Conservation (phyloP, 2,113 vertebrate genomes). For the Tachysurus fulvidraco region DNA sequence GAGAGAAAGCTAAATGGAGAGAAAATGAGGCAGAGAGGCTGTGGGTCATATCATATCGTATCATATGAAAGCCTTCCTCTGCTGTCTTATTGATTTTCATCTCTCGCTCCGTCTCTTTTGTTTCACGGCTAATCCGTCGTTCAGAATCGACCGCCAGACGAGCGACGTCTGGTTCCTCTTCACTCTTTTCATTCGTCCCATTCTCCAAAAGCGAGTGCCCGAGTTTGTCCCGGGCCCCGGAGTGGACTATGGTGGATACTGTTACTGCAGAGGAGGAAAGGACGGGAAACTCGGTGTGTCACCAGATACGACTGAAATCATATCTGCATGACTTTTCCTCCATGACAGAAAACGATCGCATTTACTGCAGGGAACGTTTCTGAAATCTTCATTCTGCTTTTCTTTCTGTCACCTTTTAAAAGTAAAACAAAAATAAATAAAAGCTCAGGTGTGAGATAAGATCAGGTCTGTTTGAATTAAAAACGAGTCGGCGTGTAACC, state of each 20-base stretch:
- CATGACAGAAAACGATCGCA: slow-evolving; percentile 62
- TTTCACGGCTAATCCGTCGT: slow-evolving; percentile 35
- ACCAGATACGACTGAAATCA: slow-evolving; percentile 77
- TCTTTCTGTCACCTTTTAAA: slow-evolving; percentile 46
- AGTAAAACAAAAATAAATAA: slow-evolving; percentile 11
- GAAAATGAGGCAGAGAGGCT: slow-evolving; percentile 36
- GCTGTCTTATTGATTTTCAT: slow-evolving; percentile 68
- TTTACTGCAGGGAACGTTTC: slow-evolving; percentile 62
- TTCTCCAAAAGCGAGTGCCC: slow-evolving; percentile 55
- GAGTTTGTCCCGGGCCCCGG: slow-evolving; percentile 51
- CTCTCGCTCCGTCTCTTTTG: slow-evolving; percentile 30
- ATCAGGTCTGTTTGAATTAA: slow-evolving; percentile 59
- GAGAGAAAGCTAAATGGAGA: slow-evolving; percentile 32
- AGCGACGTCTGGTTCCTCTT: slow-evolving; percentile 58
- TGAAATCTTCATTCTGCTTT: not conserved
- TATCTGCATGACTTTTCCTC: slow-evolving; percentile 74
- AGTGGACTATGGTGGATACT: slow-evolving; percentile 66
- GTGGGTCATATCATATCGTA: slow-evolving; percentile 25
- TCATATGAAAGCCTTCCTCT: slow-evolving; percentile 55
- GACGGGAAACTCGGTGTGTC: slow-evolving; percentile 63
- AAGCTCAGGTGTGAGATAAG: slow-evolving; percentile 50
- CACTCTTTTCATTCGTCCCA: slow-evolving; percentile 25
- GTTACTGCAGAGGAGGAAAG: slow-evolving; percentile 70
- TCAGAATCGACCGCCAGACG: slow-evolving; percentile 55
- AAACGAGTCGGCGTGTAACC: not conserved